A percentile compares a stretch with the other conserved stretches of the same genome.
Conservation (phyloP, 1,140 invertebrate genomes). For the Microplitis demolitor region DNA sequence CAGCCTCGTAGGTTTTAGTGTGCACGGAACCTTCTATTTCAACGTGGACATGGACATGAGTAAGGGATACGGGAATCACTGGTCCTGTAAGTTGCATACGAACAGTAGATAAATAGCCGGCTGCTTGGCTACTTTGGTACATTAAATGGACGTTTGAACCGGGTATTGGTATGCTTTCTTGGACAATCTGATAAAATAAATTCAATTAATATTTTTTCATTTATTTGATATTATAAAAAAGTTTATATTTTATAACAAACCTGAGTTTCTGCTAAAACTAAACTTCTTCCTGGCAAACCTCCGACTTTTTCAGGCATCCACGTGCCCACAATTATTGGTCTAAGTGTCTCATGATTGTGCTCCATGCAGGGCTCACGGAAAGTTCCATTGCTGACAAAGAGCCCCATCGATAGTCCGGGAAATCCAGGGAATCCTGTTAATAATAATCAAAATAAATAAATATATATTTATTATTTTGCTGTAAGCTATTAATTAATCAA, state of each 20-base stretch:
- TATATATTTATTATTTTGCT: too few species aligned
- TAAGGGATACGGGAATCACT: conserved; percentile 77
- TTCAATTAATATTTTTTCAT: neutral
- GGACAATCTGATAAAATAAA: conserved; percentile 77
- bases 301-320: conserved; percentile 87
- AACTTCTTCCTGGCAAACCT: conserved; percentile 77
- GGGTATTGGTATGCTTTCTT: conserved; percentile 92
- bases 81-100: conserved; percentile 87
- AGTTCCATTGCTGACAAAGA: conserved; percentile 61
- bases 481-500: too few species aligned
- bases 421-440: conserved; percentile 51
- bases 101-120: conserved; percentile 90
- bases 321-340: conserved; percentile 81
- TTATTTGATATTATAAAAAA: neutral
- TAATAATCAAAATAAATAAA: too few species aligned
- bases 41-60: conserved; percentile 86
- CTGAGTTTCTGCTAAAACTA: conserved; percentile 88
- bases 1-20: conserved; percentile 92
- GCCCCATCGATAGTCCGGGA: conserved; percentile 66
- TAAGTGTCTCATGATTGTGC: conserved; percentile 81
- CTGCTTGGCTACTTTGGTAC: conserved; percentile 90
- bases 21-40: conserved; percentile 91
- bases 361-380: conserved; percentile 70
- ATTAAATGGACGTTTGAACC: conserved; percentile 89
- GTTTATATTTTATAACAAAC: conserved; percentile 37